phyloP scores from a whole-genome alignment of 1,140 invertebrate genomes.

The Nylanderia fulva region DNA sequence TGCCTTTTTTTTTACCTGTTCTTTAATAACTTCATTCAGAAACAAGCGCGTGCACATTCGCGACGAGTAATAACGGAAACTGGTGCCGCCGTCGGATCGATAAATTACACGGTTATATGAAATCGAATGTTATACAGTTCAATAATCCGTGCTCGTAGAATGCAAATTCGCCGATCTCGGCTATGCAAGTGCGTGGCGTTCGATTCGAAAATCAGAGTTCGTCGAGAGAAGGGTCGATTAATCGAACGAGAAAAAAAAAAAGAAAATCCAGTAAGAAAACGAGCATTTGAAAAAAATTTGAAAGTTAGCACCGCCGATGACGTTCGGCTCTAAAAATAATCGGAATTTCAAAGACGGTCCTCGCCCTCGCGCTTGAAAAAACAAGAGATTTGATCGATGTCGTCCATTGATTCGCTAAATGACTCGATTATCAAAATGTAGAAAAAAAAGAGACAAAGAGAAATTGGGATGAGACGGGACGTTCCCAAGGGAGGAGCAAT shows the following conservation, averaged over 20 bases:
- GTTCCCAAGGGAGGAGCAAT: conserved; percentile 32
- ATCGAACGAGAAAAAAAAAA: conserved; percentile 21
- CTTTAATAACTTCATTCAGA: conserved; percentile 21
- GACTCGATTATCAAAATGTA: conserved; percentile 51
- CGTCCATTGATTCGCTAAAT: conserved; percentile 12
- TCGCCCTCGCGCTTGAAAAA: neutral
- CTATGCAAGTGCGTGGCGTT: conserved; percentile 37
- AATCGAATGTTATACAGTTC: conserved; percentile 61
- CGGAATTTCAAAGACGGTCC: conserved; percentile 34
- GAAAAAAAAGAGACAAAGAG: neutral
- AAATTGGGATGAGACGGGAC: neutral
- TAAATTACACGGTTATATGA: conserved; percentile 65
- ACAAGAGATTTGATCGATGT: conserved; percentile 25
- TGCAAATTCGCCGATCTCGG: conserved; percentile 53
- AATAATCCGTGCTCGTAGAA: conserved; percentile 53
- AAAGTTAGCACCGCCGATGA: neutral
- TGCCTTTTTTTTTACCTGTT: neutral
- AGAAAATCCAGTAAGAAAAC: conserved; percentile 9
- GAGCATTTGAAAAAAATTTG: conserved; percentile 8
- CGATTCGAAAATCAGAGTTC: conserved; percentile 54
- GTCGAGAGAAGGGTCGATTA: conserved; percentile 33
- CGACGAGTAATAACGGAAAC: conserved; percentile 59
- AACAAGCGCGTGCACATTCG: conserved; percentile 54
- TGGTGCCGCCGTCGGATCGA: conserved; percentile 29
- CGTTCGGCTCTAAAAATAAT: conserved; percentile 22